A percentile compares a stretch with the other conserved stretches of the same genome.
These are phyloP conservation scores for Actenoides hombroni DNA, from an alignment of 2,113 vertebrate species.

Conservation along the genomic window DNA sequence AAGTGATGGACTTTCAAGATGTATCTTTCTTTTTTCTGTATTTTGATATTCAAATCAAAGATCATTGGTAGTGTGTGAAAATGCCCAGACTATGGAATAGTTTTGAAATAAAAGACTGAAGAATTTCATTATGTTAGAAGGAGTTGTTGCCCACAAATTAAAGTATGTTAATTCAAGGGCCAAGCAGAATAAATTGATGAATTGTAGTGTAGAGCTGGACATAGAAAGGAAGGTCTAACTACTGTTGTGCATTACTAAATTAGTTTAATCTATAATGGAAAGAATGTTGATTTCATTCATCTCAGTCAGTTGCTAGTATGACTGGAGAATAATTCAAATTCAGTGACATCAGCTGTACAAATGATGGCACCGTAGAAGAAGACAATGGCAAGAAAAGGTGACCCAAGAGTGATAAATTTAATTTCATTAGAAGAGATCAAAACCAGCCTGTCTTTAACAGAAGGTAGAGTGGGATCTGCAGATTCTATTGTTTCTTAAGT, in stretches of 20 bases:
- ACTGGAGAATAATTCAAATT: constrained; percentile 59
- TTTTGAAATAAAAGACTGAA: constrained; percentile 40
- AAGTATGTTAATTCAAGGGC: constrained; percentile 53
- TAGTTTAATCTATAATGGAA: constrained; percentile 50
- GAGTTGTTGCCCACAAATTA: constrained; percentile 51
- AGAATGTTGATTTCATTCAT: constrained; percentile 67
- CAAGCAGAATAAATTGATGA: constrained; percentile 18
- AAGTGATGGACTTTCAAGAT: not conserved
- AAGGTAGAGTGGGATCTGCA: not conserved
- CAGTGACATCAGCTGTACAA: constrained; percentile 42
- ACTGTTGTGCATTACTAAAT: constrained; percentile 35
- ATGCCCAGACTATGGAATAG: not conserved
- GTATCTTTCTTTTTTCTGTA: not conserved
- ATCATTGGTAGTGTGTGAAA: not conserved
- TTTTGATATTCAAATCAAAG: not conserved
- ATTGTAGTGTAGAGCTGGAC: not conserved
- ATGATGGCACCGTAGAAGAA: constrained; percentile 26
- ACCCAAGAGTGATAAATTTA: constrained; percentile 28
- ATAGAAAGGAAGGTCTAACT: constrained; percentile 2
- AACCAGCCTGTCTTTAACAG: constrained; percentile 52
- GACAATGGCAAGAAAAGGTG: constrained; percentile 17
- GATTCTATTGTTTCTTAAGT: not conserved
- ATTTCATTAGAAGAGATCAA: constrained; percentile 54
- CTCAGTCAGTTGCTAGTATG: constrained; percentile 53
- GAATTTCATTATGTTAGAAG: constrained; percentile 31